A percentile compares a stretch with the other conserved stretches of the same genome.
Conservation (phyloP, 1,140 invertebrate genomes). For the Cataglyphis hispanica region DNA sequence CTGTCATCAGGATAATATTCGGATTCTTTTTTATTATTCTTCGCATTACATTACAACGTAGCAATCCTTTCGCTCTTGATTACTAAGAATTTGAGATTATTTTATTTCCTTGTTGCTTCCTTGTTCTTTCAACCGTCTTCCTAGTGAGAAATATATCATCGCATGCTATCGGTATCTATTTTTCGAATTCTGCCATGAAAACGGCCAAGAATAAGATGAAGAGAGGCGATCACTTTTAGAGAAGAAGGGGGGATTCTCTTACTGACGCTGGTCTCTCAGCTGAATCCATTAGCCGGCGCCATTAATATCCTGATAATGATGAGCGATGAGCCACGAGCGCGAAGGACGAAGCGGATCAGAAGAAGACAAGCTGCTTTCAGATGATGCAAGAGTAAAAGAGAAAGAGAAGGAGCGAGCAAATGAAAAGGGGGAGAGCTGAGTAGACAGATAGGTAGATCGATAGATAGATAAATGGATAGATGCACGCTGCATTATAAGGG, state of each 20-base stretch:
- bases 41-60: conserved; percentile 14
- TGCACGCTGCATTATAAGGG: conserved; percentile 9
- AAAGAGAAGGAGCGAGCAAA: conserved; percentile 23
- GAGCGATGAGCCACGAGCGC: conserved; percentile 77
- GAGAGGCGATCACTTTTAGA: conserved; percentile 35
- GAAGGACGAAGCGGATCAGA: conserved; percentile 62
- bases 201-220: conserved; percentile 12
- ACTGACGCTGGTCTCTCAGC: conserved; percentile 69
- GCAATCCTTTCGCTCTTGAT: conserved; percentile 9
- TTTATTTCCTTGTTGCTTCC: background rate
- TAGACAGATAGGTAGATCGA: conserved; percentile 52
- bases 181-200: conserved; percentile 63
- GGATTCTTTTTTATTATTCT: background rate
- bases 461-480: conserved; percentile 40
- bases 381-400: conserved; percentile 17
- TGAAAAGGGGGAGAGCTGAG: conserved; percentile 19
- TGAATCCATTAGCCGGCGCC: conserved; percentile 81
- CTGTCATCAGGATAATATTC: conserved; percentile 13
- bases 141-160: conserved; percentile 58
- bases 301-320: conserved; percentile 82
- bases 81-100: background rate
- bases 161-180: conserved; percentile 63
- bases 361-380: conserved; percentile 38
- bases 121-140: background rate
- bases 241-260: conserved; percentile 65